These are phyloP conservation scores for Tenualosa thibaudeaui DNA, from an alignment of 2,797 vertebrate species.

Conservation along the genomic window DNA sequence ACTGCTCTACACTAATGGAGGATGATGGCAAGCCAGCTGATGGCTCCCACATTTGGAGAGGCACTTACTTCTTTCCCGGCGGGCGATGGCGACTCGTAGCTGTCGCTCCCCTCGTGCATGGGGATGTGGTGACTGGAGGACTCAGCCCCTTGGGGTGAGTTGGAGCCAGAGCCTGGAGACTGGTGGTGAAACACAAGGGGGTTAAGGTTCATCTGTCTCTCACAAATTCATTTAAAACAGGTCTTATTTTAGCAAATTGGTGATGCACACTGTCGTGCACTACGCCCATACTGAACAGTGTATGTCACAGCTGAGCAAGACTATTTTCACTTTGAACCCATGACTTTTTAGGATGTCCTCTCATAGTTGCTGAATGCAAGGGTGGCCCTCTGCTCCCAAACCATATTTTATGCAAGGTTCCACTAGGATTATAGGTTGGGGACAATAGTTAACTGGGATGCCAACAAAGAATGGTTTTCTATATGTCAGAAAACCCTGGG, in stretches of 20 bases:
- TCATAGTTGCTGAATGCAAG: not conserved
- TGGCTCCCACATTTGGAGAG: not conserved
- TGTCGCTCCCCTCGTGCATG: slow-evolving; percentile 78
- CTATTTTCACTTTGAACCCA: not conserved
- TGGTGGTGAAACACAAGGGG: slow-evolving; percentile 60
- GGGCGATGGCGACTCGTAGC: slow-evolving; percentile 73
- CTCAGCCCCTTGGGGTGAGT: slow-evolving; percentile 89
- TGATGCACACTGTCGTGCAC: not conserved
- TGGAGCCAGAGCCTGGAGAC: slow-evolving; percentile 86
- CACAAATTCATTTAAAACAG: not conserved
- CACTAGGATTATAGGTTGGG: not conserved
- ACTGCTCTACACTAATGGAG: not conserved
- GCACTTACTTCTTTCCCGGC: slow-evolving; percentile 84
- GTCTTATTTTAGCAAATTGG: not conserved
- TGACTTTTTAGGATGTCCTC: not conserved
- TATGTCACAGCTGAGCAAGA: not conserved
- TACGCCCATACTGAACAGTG: not conserved
- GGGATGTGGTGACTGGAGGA: slow-evolving; percentile 80
- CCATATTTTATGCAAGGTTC: not conserved
- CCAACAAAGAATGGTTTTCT: not conserved
- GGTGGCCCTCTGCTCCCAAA: not conserved
- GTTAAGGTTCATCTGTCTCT: not conserved
- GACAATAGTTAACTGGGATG: not conserved
- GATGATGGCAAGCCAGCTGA: not conserved
- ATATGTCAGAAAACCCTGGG: not conserved